These are phyloP conservation scores for Heptranchias perlo DNA, from an alignment of 2,113 vertebrate genomes.

Conservation along the genomic window DNA sequence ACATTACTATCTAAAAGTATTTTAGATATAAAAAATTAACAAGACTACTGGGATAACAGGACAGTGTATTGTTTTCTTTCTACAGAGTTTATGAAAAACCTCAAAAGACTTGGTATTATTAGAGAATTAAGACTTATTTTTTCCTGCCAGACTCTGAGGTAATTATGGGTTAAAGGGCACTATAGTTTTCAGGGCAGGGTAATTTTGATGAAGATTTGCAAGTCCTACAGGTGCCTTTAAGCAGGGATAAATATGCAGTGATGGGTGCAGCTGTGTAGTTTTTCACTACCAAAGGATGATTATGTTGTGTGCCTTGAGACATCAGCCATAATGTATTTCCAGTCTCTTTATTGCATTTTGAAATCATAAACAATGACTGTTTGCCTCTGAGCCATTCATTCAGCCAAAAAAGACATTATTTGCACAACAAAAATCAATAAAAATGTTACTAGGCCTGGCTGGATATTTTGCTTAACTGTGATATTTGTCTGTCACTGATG, in stretches of 20 bases:
- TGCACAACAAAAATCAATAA: slow-evolving; percentile 96
- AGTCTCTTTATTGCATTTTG: slow-evolving; percentile 93
- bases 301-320: slow-evolving; percentile 89
- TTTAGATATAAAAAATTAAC: background rate
- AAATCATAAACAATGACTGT: slow-evolving; percentile 91
- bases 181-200: background rate
- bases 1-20: background rate
- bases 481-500: slow-evolving; percentile 98
- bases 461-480: slow-evolving; percentile 85
- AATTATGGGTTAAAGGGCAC: slow-evolving; percentile 7
- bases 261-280: slow-evolving; percentile 71
- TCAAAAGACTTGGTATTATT: background rate
- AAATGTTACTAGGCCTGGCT: slow-evolving; percentile 83
- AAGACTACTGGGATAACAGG: background rate
- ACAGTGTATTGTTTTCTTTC: background rate
- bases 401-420: slow-evolving; percentile 97
- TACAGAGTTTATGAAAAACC: background rate
- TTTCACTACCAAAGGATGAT: slow-evolving; percentile 80
- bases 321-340: slow-evolving; percentile 91
- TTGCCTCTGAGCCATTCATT: slow-evolving; percentile 98
- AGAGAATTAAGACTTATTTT: background rate
- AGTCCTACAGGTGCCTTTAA: slow-evolving; percentile 74
- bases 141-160: slow-evolving; percentile 21
- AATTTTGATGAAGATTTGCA: slow-evolving; percentile 63
- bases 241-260: slow-evolving; percentile 73